phyloP scores from a whole-genome alignment of 2,888 invertebrate genomes.

The Allacma fusca region DNA sequence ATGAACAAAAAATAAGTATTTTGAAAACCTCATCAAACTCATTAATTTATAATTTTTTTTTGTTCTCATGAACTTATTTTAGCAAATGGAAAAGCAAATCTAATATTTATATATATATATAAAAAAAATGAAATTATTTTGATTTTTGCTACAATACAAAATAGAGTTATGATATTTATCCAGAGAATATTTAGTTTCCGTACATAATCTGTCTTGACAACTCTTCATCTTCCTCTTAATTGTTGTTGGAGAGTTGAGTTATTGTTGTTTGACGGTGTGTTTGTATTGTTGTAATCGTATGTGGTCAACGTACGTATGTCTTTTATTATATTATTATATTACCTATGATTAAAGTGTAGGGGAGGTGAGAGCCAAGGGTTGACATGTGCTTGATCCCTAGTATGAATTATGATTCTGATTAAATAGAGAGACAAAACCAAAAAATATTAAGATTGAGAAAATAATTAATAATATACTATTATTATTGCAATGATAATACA shows the following conservation, averaged over 20 bases:
- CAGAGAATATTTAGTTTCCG: background rate
- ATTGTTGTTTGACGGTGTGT: background rate
- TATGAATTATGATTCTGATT: background rate
- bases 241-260: conserved; percentile 2
- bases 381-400: conserved; percentile 1
- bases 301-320: conserved; percentile 1
- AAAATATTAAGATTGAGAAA: conserved; percentile 1
- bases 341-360: background rate
- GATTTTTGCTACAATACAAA: conserved; percentile 24
- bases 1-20: conserved; percentile 25
- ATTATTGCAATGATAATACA: conserved; percentile 11
- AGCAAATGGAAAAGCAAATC: no score
- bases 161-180: background rate
- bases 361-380: background rate
- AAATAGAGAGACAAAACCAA: conserved; percentile 14
- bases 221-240: background rate
- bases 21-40: conserved; percentile 16
- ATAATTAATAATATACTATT: conserved; percentile 13
- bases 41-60: background rate
- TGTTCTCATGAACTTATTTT: background rate
- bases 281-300: conserved; percentile 1
- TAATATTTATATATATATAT: conserved; percentile 5
- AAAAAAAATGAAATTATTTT: conserved; percentile 34
- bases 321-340: background rate
- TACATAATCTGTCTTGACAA: background rate